Base-by-base conservation (phyloP, 2,888 invertebrate species). In the Exephanes ischioxanthus region DNA sequence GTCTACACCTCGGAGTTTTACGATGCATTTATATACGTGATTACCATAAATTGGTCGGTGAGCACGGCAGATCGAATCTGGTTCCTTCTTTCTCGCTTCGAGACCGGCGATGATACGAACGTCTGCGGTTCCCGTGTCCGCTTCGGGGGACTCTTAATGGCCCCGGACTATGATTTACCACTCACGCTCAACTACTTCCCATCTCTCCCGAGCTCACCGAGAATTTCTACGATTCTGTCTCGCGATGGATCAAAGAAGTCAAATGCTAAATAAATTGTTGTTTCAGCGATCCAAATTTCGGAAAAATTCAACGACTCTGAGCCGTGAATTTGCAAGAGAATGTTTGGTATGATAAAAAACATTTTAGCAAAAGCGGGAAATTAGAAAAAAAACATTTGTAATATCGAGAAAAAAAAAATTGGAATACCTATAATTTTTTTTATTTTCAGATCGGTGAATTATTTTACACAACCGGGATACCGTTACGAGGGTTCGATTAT, bases 11-110 rank as follows among this genome's bases (percentile, higher is more conserved):
- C 66, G 33, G 71, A 77, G 58, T 82, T 85, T 85, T 76, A 85
- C 79, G 85, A 85, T 85, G 82, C 85, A 85, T 82, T 85, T 85
- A 85, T 79, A 82, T 85, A 82, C 79, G 51, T 66, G 79, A 85
- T 85, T 85, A 85, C 82, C 85, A 85, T 85, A 85, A 85, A 85
- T 85, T 85, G 76, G 81, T 68, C 68, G 81, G 73, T 70, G 73
- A 81, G 61, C 75, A 26, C 63, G 70, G 58, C 22, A 68, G 51
- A 81, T 78, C 77, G 84, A 85, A 79, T 82, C 81, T 68, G 70
- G 14, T 75, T 82, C 55, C 63, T 45, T 58, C 66, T 71, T 51
- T 70, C 33, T 45, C 51, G 30, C 63, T 16, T 63, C 48, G 61
- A 30, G 41, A 75, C 51, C 51, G 48, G 63, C 33, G 37, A 76